Evolutionary conservation across 2,113 vertebrate species (phyloP).

Genomic region (Oophaga pumilio): DNA sequence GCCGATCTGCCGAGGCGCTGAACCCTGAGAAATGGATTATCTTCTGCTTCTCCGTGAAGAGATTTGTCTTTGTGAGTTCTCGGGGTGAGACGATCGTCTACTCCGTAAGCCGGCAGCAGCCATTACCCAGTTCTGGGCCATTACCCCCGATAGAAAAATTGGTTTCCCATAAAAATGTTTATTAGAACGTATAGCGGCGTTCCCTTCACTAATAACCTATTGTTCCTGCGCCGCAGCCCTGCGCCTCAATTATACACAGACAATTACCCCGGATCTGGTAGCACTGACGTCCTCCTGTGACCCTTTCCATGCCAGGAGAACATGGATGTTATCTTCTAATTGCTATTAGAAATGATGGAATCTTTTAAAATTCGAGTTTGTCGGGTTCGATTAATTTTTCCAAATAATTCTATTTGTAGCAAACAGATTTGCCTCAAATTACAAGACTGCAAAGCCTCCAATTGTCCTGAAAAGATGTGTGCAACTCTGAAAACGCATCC

Average conservation of each 20-base stretch:
- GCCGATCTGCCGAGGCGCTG: no score
- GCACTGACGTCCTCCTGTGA: not conserved
- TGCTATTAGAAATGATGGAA: no score
- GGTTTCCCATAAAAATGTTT: not conserved
- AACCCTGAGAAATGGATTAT: not conserved
- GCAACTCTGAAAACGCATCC: no score
- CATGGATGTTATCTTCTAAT: not conserved
- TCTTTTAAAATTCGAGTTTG: no score
- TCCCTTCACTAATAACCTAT: not conserved
- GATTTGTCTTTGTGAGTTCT: not conserved
- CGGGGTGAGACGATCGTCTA: no score
- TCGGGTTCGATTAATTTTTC: no score
- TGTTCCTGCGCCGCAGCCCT: not conserved
- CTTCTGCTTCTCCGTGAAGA: not conserved
- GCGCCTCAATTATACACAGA: not conserved
- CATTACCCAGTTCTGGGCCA: not conserved
- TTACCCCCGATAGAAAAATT: not conserved
- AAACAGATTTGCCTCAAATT: no score
- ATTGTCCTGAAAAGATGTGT: no score
- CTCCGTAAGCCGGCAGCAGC: not conserved
- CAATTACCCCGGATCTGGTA: not conserved
- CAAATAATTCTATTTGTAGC: no score
- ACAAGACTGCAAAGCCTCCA: no score
- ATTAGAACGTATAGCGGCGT: not conserved
- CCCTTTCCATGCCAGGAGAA: not conserved